Conservation (phyloP, 2,797 vertebrate species). For the Microctenopoma lineatum region DNA sequence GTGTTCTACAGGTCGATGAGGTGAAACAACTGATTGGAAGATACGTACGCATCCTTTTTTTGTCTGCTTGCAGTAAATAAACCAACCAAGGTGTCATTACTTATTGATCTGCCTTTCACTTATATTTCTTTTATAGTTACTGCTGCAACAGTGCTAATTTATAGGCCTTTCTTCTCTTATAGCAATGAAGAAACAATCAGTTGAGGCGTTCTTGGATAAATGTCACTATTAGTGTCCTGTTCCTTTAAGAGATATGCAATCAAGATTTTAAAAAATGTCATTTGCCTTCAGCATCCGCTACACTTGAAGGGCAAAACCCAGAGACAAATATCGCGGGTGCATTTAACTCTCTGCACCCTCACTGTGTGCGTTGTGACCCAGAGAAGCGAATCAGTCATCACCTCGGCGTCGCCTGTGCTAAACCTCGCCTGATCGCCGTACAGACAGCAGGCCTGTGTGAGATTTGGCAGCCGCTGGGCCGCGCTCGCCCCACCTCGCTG, state of each 20-base stretch:
- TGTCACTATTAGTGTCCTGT: neutral
- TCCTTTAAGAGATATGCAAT: constrained; percentile 1
- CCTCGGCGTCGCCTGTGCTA: constrained; percentile 39
- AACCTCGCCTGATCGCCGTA: constrained; percentile 50
- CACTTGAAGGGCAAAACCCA: neutral
- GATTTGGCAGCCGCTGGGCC: constrained; percentile 68
- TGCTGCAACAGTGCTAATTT: no score
- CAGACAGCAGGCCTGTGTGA: constrained; percentile 57
- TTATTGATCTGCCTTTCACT: neutral
- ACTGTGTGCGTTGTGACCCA: constrained; percentile 36
- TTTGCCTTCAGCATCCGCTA: neutral
- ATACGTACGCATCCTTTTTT: neutral
- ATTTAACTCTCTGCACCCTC: constrained; percentile 17
- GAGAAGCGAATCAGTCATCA: constrained; percentile 52
- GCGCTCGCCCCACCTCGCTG: constrained; percentile 63
- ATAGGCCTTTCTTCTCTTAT: neutral
- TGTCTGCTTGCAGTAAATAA: neutral
- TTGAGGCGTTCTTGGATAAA: neutral
- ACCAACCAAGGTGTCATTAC: constrained; percentile 4
- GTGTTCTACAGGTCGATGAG: neutral
- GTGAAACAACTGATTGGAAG: neutral
- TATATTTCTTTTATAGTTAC: no score
- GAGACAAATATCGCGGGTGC: constrained; percentile 25
- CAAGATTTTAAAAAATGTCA: neutral
- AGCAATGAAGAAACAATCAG: neutral